Evolutionary conservation across 2,888 invertebrate species (phyloP).

Genomic region (Calliphora vomitoria): DNA sequence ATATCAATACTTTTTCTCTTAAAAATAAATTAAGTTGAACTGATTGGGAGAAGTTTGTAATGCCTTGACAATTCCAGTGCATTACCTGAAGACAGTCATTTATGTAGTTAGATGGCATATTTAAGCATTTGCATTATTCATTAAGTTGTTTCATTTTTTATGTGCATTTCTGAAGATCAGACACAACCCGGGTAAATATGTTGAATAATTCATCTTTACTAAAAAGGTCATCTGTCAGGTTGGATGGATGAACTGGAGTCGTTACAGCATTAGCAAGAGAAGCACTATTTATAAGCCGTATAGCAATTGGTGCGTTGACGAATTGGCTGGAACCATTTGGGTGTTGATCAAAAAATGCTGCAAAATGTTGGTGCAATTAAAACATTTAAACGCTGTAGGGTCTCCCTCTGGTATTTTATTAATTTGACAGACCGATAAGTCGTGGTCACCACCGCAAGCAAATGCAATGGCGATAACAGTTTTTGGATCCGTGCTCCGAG

Average conservation of each 20-base stretch:
- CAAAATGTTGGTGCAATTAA: not conserved
- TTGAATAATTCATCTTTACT: slow-evolving; percentile 20
- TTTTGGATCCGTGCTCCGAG: not conserved
- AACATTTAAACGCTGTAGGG: not conserved
- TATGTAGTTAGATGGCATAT: not conserved
- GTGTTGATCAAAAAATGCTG: not conserved
- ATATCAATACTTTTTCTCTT: slow-evolving; percentile 11
- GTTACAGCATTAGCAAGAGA: not conserved
- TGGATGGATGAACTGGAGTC: not conserved
- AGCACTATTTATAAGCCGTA: not conserved
- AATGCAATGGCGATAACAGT: not conserved
- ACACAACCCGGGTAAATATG: slow-evolving; percentile 11
- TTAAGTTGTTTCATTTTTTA: slow-evolving; percentile 14
- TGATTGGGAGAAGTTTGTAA: slow-evolving; percentile 1
- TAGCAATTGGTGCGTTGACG: not conserved
- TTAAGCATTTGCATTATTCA: slow-evolving; percentile 36
- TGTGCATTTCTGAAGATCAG: slow-evolving; percentile 9
- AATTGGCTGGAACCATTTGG: not conserved
- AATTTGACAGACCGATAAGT: slow-evolving; percentile 1
- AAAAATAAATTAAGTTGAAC: slow-evolving; percentile 16
- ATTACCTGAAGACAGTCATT: not conserved
- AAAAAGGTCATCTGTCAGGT: not conserved
- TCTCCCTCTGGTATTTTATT: not conserved
- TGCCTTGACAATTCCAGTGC: slow-evolving; percentile 28
- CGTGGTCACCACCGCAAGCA: slow-evolving; percentile 13